phyloP scores from a whole-genome alignment of 2,888 invertebrate genomes.

The Drosophila macrothrix region DNA sequence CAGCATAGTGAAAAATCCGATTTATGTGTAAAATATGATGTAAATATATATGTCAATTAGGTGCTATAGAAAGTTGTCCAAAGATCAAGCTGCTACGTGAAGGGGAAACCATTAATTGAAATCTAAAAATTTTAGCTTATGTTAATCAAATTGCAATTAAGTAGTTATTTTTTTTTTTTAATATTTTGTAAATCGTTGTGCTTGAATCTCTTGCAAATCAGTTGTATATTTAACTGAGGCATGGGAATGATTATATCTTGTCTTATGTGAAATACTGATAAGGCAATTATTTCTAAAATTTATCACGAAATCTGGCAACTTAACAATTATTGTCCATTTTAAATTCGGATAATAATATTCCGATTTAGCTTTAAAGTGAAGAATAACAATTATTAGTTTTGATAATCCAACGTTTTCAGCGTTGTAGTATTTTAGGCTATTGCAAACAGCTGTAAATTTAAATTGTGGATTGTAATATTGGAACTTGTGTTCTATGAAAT shows the following conservation, averaged over 20 bases:
- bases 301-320: not conserved
- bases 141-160: not conserved
- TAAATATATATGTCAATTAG: conserved; percentile 38
- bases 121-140: not conserved
- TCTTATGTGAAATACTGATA: not conserved
- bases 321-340: not conserved
- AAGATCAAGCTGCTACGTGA: not conserved
- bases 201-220: rapidly evolving
- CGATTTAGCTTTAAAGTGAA: not conserved
- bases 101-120: not conserved
- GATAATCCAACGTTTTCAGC: not conserved
- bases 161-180: too few relatives aligned
- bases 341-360: not conserved
- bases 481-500: not conserved
- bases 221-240: not conserved
- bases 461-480: not conserved
- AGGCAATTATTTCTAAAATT: rapidly evolving
- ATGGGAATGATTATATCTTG: not conserved
- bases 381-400: not conserved
- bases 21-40: not conserved
- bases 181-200: not conserved
- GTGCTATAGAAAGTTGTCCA: conserved; percentile 50
- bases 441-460: not conserved
- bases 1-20: conserved; percentile 17
- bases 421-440: not conserved